These are phyloP conservation scores for Myathropa florea DNA, from an alignment of 2,888 invertebrate species.

Conservation along the genomic window DNA sequence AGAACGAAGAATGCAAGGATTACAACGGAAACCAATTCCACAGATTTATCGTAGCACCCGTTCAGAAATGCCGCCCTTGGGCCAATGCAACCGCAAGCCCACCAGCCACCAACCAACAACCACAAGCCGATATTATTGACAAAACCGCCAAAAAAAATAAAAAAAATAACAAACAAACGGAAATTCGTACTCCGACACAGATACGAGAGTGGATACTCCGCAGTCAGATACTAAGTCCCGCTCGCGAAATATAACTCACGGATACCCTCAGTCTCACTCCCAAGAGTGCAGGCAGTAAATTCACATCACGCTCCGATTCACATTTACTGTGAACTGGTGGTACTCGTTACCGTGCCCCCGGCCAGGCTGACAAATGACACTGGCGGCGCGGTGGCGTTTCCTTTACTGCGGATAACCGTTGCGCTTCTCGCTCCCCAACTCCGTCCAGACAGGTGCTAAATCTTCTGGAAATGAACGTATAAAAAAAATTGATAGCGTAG, in stretches of 20 bases:
- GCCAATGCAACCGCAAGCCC: slow-evolving; percentile 45
- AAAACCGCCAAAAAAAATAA: slow-evolving; percentile 2
- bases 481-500: slow-evolving; percentile 56
- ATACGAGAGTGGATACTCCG: slow-evolving; percentile 50
- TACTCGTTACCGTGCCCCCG: slow-evolving; percentile 4
- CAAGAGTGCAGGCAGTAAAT: slow-evolving; percentile 58
- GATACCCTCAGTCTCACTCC: slow-evolving; percentile 27
- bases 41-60: slow-evolving; percentile 19
- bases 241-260: slow-evolving; percentile 54
- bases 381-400: slow-evolving; percentile 38
- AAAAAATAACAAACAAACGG: background rate
- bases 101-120: slow-evolving; percentile 23
- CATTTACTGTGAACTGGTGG: slow-evolving; percentile 22
- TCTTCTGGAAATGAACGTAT: slow-evolving; percentile 53
- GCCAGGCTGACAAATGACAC: slow-evolving; percentile 44
- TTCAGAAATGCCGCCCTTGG: background rate
- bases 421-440: background rate
- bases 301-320: slow-evolving; percentile 68
- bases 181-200: background rate
- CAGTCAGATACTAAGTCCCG: slow-evolving; percentile 55
- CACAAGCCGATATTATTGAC: slow-evolving; percentile 46
- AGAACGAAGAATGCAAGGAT: slow-evolving; percentile 30
- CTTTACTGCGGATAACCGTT: slow-evolving; percentile 58
- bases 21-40: slow-evolving; percentile 42
- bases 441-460: slow-evolving; percentile 67